Evolutionary conservation across 2,113 vertebrate genomes (phyloP).

Genomic region (Vicugna pacos): DNA sequence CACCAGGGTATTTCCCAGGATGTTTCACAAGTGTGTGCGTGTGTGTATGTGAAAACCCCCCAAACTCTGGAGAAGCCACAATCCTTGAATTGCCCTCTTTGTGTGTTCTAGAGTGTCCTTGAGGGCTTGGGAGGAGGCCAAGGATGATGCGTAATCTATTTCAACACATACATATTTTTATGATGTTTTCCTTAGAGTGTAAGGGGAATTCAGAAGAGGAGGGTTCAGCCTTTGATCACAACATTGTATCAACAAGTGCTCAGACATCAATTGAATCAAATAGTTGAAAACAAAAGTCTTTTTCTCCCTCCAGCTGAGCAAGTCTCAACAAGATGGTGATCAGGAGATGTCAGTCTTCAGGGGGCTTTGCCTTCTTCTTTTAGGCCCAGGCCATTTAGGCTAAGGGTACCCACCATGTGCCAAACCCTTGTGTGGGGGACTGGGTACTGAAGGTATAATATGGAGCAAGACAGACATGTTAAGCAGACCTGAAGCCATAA

Average conservation of each 20-base stretch:
- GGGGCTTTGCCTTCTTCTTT: neutral
- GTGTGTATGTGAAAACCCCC: neutral
- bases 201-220: slow-evolving; percentile 49
- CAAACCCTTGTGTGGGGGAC: neutral
- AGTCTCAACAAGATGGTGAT: slow-evolving; percentile 41
- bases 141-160: slow-evolving; percentile 16
- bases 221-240: slow-evolving; percentile 60
- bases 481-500: slow-evolving; percentile 24
- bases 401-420: neutral
- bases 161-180: slow-evolving; percentile 55
- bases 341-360: neutral
- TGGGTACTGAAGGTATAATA: neutral
- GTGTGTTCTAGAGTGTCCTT: slow-evolving; percentile 40
- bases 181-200: slow-evolving; percentile 35
- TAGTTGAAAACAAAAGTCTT: slow-evolving; percentile 57
- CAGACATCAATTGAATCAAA: slow-evolving; percentile 56
- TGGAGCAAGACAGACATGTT: neutral
- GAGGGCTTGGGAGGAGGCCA: slow-evolving; percentile 55
- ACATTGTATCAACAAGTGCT: slow-evolving; percentile 51
- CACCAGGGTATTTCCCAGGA: slow-evolving; percentile 25
- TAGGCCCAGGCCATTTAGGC: neutral
- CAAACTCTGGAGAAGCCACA: neutral
- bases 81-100: slow-evolving; percentile 23
- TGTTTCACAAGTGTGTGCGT: slow-evolving; percentile 28
- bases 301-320: slow-evolving; percentile 34